These are phyloP conservation scores for Lymantria dispar DNA, from an alignment of 2,888 invertebrate species.

Conservation along the genomic window DNA sequence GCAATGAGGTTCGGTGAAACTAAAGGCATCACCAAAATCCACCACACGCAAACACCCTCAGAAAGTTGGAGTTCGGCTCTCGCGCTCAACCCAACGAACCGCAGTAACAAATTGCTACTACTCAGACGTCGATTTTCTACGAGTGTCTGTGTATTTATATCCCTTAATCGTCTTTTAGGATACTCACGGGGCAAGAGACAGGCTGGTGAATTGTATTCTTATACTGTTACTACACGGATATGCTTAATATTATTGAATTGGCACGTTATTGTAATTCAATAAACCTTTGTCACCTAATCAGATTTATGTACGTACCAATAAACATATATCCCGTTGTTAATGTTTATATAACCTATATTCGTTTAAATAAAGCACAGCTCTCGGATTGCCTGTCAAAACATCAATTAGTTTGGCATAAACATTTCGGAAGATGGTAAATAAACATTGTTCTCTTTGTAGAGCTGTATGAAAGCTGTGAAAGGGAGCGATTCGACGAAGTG, in stretches of 20 bases:
- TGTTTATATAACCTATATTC: slow-evolving; percentile 6
- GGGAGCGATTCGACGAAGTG: not conserved
- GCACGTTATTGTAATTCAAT: slow-evolving; percentile 8
- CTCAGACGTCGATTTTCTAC: too few species aligned
- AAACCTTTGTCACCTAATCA: slow-evolving; percentile 5
- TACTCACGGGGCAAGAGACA: too few species aligned
- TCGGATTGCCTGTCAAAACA: slow-evolving; percentile 22
- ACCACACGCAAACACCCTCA: too few species aligned
- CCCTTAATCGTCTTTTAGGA: too few species aligned
- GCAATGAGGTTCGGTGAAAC: too few species aligned
- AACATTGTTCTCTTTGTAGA: slow-evolving; percentile 8
- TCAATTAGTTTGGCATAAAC: slow-evolving; percentile 19
- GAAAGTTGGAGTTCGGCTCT: too few species aligned
- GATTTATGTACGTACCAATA: slow-evolving; percentile 11
- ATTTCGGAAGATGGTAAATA: slow-evolving; percentile 7
- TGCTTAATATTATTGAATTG: not conserved
- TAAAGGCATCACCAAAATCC: too few species aligned
- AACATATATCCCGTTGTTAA: slow-evolving; percentile 1
- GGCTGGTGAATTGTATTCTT: too few species aligned
- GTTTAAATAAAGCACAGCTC: slow-evolving; percentile 2
- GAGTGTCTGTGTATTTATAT: too few species aligned
- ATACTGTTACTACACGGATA: too few species aligned
- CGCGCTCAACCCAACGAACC: too few species aligned
- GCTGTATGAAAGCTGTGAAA: not conserved
- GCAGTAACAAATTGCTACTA: too few species aligned